These are phyloP conservation scores for Gorsachius magnificus DNA, from an alignment of 2,797 vertebrate species.

Conservation along the genomic window DNA sequence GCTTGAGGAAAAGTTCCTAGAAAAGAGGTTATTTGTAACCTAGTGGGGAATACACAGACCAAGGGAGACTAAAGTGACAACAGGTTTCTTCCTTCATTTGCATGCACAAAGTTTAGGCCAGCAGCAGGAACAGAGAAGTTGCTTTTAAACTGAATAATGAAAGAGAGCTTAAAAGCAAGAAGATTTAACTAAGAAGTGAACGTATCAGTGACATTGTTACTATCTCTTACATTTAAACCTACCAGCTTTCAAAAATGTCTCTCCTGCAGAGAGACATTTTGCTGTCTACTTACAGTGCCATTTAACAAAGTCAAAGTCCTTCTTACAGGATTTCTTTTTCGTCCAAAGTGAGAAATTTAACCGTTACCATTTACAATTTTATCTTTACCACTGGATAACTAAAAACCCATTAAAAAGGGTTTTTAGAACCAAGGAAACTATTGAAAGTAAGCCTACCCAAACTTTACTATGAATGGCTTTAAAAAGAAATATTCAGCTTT, in stretches of 20 bases:
- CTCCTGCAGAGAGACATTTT: neutral
- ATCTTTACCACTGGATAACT: neutral
- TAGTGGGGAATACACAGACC: neutral
- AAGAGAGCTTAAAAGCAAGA: neutral
- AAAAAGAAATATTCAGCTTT: neutral
- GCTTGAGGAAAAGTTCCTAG: conserved; percentile 2
- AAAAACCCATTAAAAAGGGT: neutral
- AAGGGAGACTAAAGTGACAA: neutral
- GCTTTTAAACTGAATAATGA: neutral
- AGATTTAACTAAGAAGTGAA: neutral
- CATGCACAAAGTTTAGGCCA: conserved; percentile 3
- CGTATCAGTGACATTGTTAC: neutral
- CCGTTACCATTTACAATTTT: neutral
- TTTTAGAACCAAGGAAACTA: neutral
- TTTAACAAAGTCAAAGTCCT: neutral
- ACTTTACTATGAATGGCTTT: neutral
- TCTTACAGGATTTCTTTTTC: neutral
- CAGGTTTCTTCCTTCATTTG: neutral
- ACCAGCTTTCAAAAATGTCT: neutral
- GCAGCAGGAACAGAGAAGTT: neutral
- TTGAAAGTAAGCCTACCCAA: neutral
- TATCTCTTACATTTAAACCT: neutral
- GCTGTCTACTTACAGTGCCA: neutral
- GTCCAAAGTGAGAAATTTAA: neutral
- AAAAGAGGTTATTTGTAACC: neutral